Conservation (phyloP, 2,113 vertebrate species). For the Falcunculus frontatus region DNA sequence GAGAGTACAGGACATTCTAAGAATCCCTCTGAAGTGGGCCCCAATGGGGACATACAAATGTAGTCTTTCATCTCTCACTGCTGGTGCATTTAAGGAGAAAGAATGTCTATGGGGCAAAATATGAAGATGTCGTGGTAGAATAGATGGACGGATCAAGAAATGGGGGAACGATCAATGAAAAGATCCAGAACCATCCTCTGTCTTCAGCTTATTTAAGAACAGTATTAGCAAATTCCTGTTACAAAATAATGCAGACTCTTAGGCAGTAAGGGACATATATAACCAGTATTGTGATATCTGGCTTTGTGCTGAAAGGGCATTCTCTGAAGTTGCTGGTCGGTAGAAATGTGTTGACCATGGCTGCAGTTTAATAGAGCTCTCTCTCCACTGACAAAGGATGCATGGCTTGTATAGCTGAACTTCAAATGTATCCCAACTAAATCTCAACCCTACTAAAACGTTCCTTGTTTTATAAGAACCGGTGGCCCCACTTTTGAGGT, state of each 20-base stretch:
- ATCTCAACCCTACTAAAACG: neutral
- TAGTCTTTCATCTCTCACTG: neutral
- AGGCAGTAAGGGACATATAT: neutral
- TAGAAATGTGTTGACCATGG: neutral
- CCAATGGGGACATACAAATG: neutral
- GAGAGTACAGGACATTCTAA: neutral
- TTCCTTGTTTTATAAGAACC: neutral
- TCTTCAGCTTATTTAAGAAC: neutral
- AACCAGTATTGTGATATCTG: neutral
- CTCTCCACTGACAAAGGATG: neutral
- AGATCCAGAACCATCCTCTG: neutral
- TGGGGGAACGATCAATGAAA: neutral
- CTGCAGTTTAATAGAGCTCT: neutral
- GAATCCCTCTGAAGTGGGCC: neutral
- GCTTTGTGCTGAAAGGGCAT: neutral
- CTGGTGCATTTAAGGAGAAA: neutral
- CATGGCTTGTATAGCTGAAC: neutral
- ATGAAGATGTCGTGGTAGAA: neutral
- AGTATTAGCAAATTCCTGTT: neutral
- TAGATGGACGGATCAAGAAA: neutral
- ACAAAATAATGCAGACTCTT: neutral
- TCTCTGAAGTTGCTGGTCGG: neutral
- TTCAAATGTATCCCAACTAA: neutral
- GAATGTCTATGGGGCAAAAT: neutral
- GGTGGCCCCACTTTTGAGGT: neutral